Conservation (phyloP, 1,140 invertebrate species). For the Calephelis nemesis region DNA sequence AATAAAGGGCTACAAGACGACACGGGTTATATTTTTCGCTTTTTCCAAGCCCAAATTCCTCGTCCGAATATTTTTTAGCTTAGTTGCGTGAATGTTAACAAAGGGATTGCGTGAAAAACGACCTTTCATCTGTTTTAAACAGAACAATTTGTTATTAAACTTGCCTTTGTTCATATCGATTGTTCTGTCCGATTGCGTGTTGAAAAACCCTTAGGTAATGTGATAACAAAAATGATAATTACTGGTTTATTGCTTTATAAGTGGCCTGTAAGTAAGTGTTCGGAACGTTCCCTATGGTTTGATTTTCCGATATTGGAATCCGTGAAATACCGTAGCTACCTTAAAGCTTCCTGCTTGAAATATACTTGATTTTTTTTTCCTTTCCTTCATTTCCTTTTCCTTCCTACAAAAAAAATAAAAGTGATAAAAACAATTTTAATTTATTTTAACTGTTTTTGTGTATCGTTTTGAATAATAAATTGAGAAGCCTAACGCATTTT, state of each 20-base stretch:
- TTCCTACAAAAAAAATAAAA: too few species aligned
- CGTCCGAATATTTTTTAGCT: constrained; percentile 36
- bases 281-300: background rate
- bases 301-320: background rate
- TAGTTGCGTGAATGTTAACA: constrained; percentile 44
- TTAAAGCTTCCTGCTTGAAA: too few species aligned
- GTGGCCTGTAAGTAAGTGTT: background rate
- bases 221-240: constrained; percentile 14
- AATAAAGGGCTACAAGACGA: constrained; percentile 1
- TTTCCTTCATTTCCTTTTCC: too few species aligned
- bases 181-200: constrained; percentile 14
- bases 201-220: constrained; percentile 6
- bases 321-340: background rate
- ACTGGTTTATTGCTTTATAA: constrained; percentile 9
- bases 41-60: constrained; percentile 1
- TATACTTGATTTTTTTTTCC: too few species aligned
- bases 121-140: constrained; percentile 47
- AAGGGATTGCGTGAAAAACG: constrained; percentile 46
- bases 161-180: constrained; percentile 23
- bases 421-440: too few species aligned
- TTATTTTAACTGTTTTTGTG: too few species aligned
- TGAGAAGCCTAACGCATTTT: too few species aligned
- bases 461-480: too few species aligned
- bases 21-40: constrained; percentile 6
- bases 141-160: constrained; percentile 44